Conservation (phyloP, 2,113 vertebrate genomes). For the Cisticola juncidis region DNA sequence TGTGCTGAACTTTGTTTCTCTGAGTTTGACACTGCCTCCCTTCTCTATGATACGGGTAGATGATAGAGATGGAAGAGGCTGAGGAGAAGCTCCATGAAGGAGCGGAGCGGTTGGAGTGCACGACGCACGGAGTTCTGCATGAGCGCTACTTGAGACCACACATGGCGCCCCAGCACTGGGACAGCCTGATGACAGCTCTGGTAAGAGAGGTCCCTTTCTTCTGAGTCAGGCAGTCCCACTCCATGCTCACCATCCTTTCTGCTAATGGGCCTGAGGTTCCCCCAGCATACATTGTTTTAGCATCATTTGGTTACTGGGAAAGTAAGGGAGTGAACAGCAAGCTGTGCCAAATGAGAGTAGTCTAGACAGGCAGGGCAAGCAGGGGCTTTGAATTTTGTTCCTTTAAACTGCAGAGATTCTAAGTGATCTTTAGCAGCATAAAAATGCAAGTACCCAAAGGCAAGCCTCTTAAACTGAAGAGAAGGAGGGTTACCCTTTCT, state of each 20-base stretch:
- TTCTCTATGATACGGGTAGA: slow-evolving; percentile 68
- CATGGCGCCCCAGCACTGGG: slow-evolving; percentile 79
- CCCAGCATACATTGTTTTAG: background rate
- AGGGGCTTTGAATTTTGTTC: background rate
- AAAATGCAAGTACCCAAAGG: background rate
- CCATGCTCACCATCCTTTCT: background rate
- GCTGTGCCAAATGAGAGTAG: background rate
- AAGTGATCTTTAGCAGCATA: background rate
- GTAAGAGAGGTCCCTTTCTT: slow-evolving; percentile 22
- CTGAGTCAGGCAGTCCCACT: background rate
- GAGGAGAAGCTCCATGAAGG: slow-evolving; percentile 66
- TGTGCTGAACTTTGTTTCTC: background rate
- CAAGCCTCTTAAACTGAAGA: background rate
- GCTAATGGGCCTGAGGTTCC: background rate
- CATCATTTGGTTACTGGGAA: background rate
- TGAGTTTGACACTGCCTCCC: background rate
- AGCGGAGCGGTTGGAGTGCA: slow-evolving; percentile 72
- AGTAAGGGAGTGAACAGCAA: background rate
- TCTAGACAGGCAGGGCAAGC: background rate
- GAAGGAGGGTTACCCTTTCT: background rate
- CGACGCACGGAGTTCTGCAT: slow-evolving; percentile 73
- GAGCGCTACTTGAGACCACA: slow-evolving; percentile 71
- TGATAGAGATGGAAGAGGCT: slow-evolving; percentile 63
- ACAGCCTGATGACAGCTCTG: slow-evolving; percentile 63
- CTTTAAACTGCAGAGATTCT: background rate